Conservation (phyloP, 1,140 invertebrate species). For the Drosophila cardini region DNA sequence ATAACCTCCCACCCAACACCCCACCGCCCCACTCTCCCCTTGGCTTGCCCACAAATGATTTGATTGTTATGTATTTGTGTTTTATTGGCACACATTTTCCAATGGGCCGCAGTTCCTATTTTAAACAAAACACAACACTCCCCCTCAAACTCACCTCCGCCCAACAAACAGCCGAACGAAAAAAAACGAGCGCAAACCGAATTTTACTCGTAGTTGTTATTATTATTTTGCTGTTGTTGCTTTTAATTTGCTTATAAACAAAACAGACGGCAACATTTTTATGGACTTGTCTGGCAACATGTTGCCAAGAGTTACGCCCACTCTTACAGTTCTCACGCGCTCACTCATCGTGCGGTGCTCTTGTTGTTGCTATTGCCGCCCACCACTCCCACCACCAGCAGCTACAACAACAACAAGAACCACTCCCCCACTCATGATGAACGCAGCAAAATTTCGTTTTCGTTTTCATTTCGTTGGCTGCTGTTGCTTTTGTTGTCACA, state of each 20-base stretch:
- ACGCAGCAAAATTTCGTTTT: slow-evolving; percentile 66
- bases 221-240: slow-evolving; percentile 23
- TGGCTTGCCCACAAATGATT: slow-evolving; percentile 11
- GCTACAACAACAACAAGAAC: background rate
- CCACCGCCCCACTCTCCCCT: background rate
- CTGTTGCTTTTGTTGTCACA: slow-evolving; percentile 36
- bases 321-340: slow-evolving; percentile 22
- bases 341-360: slow-evolving; percentile 11
- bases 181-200: slow-evolving; percentile 55
- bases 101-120: slow-evolving; percentile 27
- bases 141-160: background rate
- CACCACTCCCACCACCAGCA: background rate
- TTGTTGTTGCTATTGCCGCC: background rate
- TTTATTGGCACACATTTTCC: slow-evolving; percentile 56
- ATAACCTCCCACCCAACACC: background rate
- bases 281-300: slow-evolving; percentile 49
- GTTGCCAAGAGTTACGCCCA: slow-evolving; percentile 46
- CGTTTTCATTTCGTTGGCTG: slow-evolving; percentile 57
- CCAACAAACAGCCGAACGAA: background rate
- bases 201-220: slow-evolving; percentile 41
- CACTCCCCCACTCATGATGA: slow-evolving; percentile 53
- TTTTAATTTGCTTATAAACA: slow-evolving; percentile 54
- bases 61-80: slow-evolving; percentile 40
- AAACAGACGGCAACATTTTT: slow-evolving; percentile 36
- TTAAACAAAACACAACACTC: slow-evolving; percentile 5